Percentiles rank a stretch among this genome's conserved stretches.
phyloP scores from a whole-genome alignment of 2,113 vertebrate species.

The Sapayoa aenigma region DNA sequence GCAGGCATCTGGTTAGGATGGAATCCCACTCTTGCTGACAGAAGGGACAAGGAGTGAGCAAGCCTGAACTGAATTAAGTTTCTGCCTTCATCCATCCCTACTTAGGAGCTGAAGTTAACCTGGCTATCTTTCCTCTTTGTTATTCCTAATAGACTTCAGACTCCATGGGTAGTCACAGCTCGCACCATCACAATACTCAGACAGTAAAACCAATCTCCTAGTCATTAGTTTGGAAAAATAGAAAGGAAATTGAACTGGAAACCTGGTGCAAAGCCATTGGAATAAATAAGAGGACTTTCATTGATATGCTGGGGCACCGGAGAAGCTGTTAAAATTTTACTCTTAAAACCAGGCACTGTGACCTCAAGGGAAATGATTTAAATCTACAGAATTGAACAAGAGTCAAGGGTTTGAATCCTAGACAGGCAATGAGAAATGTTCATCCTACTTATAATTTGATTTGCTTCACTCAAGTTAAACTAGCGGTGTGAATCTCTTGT shows the following conservation, averaged over 20 bases:
- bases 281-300: conserved; percentile 28
- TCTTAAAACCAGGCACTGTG: background rate
- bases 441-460: background rate
- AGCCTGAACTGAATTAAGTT: background rate
- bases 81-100: background rate
- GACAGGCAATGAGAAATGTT: background rate
- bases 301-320: background rate
- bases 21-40: background rate
- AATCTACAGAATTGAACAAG: background rate
- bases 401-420: conserved; percentile 9
- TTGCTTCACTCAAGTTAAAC: conserved; percentile 16
- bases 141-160: conserved; percentile 20
- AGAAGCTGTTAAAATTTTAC: conserved; percentile 36
- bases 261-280: conserved; percentile 23
- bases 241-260: conserved; percentile 55
- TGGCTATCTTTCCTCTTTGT: background rate
- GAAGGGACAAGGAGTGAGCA: background rate
- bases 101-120: background rate
- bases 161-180: background rate
- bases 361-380: background rate
- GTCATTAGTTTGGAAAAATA: conserved; percentile 56
- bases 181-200: background rate
- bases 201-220: conserved; percentile 30
- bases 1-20: background rate
- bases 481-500: background rate